Evolutionary conservation across 2,797 vertebrate genomes (phyloP), one percentile per base, ranked within the genome.

Genomic region (Mergus octosetaceus): DNA sequence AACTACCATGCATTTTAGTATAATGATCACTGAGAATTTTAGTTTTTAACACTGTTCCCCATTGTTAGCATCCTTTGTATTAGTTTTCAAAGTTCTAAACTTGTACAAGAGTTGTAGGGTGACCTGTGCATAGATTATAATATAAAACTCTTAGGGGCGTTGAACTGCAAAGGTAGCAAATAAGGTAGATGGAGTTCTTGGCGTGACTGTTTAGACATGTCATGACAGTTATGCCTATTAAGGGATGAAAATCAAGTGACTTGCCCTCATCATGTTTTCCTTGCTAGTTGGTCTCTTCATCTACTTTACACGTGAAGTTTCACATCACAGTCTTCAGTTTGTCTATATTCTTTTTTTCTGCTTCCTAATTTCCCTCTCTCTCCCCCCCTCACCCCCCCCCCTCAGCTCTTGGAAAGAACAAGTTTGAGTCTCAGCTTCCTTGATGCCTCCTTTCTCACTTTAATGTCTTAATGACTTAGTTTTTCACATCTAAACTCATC

Each of bases 391-490:
- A 41, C 17, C 4, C 43, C 43, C 43, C 17, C 8, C 9, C 18
- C 17, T 43, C 43, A 43, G 0, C 8, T 3, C 4, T 45, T 28
- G 54, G 3, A 10, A 13, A 10, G 14, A 56, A 24, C 0, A 0
- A 71, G 4, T 43, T 79, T 82, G 56, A 68, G 15, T 39, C n/a
- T 41, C 27, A 64, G 13, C 16, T 68, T 19, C n/a, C 25, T 71
- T 68, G n/a, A 60, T 8, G 8, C 54, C 28, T 68, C 25, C 6
- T 57, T 80, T 62, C 13, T 66, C 62, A 24, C 13, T 61, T 73
- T 22, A 72, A 0, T 58, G 18, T 32, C 17, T 43, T 43, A 18
- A 43, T 56, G 11, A 66, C 19, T n/a, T 39, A 32, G 16, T 38
- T 36, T 76, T 90, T 76, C 24, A 15, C 51, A 38, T 11, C 45